These are phyloP conservation scores for Carcina quercana DNA, from an alignment of 2,888 invertebrate species.

Conservation along the genomic window DNA sequence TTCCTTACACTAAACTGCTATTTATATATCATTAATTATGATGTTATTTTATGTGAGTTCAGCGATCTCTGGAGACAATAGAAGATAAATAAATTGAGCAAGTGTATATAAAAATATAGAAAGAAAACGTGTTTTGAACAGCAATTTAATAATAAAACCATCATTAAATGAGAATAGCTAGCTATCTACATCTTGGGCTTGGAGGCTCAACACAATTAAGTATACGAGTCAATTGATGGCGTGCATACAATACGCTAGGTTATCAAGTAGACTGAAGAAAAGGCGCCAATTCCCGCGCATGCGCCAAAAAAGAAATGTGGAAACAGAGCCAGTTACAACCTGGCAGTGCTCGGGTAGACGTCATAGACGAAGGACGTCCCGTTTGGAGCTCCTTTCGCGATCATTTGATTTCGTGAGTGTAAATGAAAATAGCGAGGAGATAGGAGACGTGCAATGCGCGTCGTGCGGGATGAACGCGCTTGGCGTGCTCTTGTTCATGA, in stretches of 20 bases:
- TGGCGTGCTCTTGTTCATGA: conserved; percentile 49
- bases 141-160: too few relatives aligned
- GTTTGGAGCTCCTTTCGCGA: neutral
- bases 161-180: too few relatives aligned
- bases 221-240: conserved; percentile 62
- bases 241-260: conserved; percentile 54
- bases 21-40: too few relatives aligned
- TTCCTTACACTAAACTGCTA: too few relatives aligned
- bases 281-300: conserved; percentile 63
- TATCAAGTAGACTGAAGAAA: conserved; percentile 56
- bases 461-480: conserved; percentile 57
- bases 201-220: conserved; percentile 49
- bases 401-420: conserved; percentile 5
- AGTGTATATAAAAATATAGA: too few relatives aligned
- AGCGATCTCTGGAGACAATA: too few relatives aligned
- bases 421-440: conserved; percentile 15
- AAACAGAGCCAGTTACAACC: conserved; percentile 41
- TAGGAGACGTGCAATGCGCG: conserved; percentile 62
- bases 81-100: too few relatives aligned
- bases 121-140: neutral
- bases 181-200: too few relatives aligned
- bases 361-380: conserved; percentile 25
- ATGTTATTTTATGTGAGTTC: too few relatives aligned
- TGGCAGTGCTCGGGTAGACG: conserved; percentile 47
- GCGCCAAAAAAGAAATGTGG: conserved; percentile 31